A percentile compares a stretch with the other conserved stretches of the same genome.
These are phyloP conservation scores for Drosophila meridiana DNA, from an alignment of 2,888 invertebrate genomes.

Conservation along the genomic window DNA sequence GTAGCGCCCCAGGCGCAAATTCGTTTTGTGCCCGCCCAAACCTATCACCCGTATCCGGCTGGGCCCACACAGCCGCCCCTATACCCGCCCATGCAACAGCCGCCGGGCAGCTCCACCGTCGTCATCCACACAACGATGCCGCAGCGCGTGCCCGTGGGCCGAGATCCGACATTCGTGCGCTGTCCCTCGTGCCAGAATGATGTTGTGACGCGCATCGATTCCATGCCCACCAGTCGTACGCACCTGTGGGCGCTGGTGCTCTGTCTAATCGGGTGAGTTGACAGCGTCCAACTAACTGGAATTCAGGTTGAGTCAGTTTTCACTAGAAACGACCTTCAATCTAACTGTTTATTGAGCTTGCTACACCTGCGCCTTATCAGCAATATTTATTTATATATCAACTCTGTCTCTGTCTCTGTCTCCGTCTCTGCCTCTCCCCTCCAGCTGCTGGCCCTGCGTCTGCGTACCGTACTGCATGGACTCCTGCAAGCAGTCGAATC, in stretches of 20 bases:
- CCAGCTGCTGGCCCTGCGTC: slow-evolving; percentile 47
- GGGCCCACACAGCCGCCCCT: slow-evolving; percentile 46
- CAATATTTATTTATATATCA: background rate
- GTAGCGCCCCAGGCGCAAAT: slow-evolving; percentile 4
- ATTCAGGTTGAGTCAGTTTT: slow-evolving; percentile 5
- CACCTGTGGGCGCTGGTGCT: slow-evolving; percentile 25
- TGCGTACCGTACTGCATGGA: slow-evolving; percentile 51
- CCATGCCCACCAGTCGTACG: slow-evolving; percentile 14
- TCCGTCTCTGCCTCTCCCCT: background rate
- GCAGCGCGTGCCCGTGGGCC: slow-evolving; percentile 29
- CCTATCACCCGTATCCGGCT: slow-evolving; percentile 40
- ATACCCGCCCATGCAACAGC: slow-evolving; percentile 35
- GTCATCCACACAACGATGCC: slow-evolving; percentile 28
- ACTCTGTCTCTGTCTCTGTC: too few species aligned
- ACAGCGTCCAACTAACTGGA: background rate
- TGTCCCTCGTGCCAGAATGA: slow-evolving; percentile 45
- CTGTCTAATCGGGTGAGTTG: slow-evolving; percentile 45
- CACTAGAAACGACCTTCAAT: background rate
- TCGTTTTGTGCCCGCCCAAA: slow-evolving; percentile 22
- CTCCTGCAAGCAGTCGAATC: slow-evolving; percentile 36
- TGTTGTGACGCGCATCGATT: slow-evolving; percentile 36
- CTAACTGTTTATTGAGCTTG: background rate
- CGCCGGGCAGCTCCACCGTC: slow-evolving; percentile 14
- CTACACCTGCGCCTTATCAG: background rate
- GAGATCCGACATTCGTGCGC: slow-evolving; percentile 43